Evolutionary conservation across 2,113 vertebrate genomes (phyloP).

Genomic region (Oncorhynchus tshawytscha): DNA sequence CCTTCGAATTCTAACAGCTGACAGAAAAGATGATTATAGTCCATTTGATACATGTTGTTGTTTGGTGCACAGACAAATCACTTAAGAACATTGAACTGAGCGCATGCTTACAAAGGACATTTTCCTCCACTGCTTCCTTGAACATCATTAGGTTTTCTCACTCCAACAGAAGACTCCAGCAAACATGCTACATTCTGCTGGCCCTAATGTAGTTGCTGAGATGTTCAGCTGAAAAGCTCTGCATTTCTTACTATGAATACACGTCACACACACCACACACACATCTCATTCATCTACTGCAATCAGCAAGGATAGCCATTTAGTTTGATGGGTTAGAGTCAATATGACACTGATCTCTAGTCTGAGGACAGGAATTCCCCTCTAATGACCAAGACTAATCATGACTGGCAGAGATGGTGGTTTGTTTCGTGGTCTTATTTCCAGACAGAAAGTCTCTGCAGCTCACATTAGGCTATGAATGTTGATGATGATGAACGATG

Average conservation of each 20-base stretch:
- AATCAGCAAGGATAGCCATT: slow-evolving; percentile 40
- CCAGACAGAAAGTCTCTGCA: no score
- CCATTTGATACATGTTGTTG: neutral
- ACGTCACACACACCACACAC: slow-evolving; percentile 7
- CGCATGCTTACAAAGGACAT: neutral
- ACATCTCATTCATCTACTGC: slow-evolving; percentile 37
- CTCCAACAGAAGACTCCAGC: no score
- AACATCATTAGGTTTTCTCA: no score
- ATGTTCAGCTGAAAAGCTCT: neutral
- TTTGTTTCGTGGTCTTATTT: neutral
- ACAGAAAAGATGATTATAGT: no score
- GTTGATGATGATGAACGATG: no score
- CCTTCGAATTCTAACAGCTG: no score
- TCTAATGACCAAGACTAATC: neutral
- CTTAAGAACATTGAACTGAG: neutral
- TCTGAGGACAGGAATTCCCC: neutral
- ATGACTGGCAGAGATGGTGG: neutral
- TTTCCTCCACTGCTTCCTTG: no score
- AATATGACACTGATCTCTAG: slow-evolving; percentile 42
- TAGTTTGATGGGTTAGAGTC: slow-evolving; percentile 46
- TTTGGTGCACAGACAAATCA: neutral
- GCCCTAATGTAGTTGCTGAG: neutral
- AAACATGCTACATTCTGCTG: neutral
- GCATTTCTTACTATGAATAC: slow-evolving; percentile 9
- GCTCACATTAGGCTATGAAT: no score